Percentiles rank a stretch among this genome's conserved stretches.
These are phyloP conservation scores for Tinea trinotella DNA, from an alignment of 2,888 invertebrate genomes.

Conservation along the genomic window DNA sequence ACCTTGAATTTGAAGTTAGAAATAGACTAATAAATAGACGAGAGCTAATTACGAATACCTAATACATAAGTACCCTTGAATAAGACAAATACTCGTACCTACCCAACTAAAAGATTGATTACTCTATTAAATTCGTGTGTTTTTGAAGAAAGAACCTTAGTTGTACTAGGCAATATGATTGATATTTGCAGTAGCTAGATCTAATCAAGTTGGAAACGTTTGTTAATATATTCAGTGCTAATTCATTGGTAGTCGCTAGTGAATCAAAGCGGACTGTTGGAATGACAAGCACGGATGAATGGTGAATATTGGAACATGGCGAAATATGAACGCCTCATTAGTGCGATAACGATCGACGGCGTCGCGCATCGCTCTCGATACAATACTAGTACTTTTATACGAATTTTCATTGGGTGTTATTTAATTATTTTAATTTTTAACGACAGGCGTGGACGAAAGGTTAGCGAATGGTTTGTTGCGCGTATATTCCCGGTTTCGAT, in stretches of 20 bases:
- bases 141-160: background rate
- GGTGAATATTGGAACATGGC: conserved; percentile 31
- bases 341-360: conserved; percentile 44
- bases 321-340: conserved; percentile 50
- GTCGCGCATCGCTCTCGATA: background rate
- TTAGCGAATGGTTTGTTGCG: too few species aligned
- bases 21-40: background rate
- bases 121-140: background rate
- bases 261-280: conserved; percentile 13
- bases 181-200: background rate
- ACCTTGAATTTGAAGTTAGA: too few species aligned
- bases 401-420: background rate
- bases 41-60: background rate
- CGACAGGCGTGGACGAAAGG: too few species aligned
- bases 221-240: conserved; percentile 8
- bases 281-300: conserved; percentile 14
- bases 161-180: background rate
- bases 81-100: background rate
- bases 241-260: conserved; percentile 16
- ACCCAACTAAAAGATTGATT: conserved; percentile 11
- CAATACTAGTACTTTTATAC: too few species aligned
- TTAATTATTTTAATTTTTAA: too few species aligned
- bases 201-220: conserved; percentile 6
- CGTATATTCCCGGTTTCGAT: too few species aligned
- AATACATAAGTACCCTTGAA: background rate